Percentiles rank a stretch among this genome's conserved stretches.
Conservation (phyloP, 1,140 invertebrate species). For the Lasioglossum albipes region DNA sequence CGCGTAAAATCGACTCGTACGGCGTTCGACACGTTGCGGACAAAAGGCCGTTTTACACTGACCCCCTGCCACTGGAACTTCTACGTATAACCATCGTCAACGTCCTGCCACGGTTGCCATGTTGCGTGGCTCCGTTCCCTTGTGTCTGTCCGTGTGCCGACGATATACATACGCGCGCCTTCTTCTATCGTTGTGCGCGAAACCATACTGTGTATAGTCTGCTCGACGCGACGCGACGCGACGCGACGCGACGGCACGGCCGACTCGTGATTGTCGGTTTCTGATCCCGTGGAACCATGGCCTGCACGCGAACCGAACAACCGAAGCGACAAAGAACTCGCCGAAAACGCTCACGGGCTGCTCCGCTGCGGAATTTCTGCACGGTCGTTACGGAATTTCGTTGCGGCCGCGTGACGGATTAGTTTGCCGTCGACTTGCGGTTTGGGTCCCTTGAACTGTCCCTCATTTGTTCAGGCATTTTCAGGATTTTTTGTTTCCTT, state of each 20-base stretch:
- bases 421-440: no score
- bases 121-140: conserved; percentile 44
- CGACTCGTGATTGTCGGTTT: background rate
- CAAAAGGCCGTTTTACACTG: conserved; percentile 78
- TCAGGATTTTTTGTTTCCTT: no score
- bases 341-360: no score
- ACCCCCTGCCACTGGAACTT: conserved; percentile 70
- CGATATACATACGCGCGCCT: background rate
- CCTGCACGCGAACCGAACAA: background rate
- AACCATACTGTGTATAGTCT: conserved; percentile 17
- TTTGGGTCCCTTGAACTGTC: no score
- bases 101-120: conserved; percentile 53
- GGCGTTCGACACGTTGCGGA: conserved; percentile 62
- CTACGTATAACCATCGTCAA: conserved; percentile 73
- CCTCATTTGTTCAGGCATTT: no score
- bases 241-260: background rate
- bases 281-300: background rate
- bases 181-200: background rate
- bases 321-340: no score
- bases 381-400: no score
- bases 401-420: no score
- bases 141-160: conserved; percentile 4
- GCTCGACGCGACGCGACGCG: conserved; percentile 12
- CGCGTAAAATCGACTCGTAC: conserved; percentile 1
- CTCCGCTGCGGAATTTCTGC: no score